These are phyloP conservation scores for Microcebus tavaratra DNA, from an alignment of 2,113 vertebrate species.

Conservation along the genomic window DNA sequence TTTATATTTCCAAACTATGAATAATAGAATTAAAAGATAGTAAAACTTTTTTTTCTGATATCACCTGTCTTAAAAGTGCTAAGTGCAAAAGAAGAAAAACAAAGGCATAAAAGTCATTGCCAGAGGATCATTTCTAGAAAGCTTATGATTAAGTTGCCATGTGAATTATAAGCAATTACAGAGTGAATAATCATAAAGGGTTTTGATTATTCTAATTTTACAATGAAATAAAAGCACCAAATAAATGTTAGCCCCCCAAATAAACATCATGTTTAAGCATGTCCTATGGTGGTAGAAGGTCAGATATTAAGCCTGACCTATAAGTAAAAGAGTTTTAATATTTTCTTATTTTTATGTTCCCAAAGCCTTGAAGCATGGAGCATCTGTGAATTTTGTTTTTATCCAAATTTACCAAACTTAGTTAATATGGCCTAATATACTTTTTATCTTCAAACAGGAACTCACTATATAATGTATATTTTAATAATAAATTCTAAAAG, in stretches of 20 bases:
- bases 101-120: neutral
- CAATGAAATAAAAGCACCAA: neutral
- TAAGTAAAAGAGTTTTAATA: neutral
- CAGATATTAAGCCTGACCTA: neutral
- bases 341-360: neutral
- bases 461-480: neutral
- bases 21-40: conserved; percentile 3
- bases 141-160: conserved; percentile 1
- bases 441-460: neutral
- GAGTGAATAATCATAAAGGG: neutral
- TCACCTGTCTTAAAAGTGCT: conserved; percentile 21
- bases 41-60: neutral
- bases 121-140: conserved; percentile 18
- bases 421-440: neutral
- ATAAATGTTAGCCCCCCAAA: neutral
- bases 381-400: neutral
- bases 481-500: neutral
- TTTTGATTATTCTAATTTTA: conserved; percentile 3
- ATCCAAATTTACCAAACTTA: neutral
- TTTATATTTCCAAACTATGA: neutral
- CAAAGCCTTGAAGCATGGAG: neutral
- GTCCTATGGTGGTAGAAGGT: neutral
- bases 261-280: neutral
- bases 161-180: neutral
- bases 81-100: neutral